Conservation (phyloP, 2,113 vertebrate genomes). For the Lampris incognitus region DNA sequence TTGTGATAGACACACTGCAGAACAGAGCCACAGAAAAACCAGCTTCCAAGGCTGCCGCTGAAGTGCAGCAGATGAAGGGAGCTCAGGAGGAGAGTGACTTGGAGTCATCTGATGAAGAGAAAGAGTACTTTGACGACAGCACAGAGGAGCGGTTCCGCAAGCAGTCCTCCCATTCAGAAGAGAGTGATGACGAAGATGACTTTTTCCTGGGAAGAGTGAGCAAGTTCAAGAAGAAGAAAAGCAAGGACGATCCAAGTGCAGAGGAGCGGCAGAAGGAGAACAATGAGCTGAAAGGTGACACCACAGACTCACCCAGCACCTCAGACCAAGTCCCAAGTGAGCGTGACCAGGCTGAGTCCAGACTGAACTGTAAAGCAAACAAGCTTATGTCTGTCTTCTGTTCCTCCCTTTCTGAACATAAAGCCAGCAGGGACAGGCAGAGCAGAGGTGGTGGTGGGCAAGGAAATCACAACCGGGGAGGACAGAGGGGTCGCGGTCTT, state of each 20-base stretch:
- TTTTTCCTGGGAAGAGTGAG: slow-evolving; percentile 95
- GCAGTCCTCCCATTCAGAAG: slow-evolving; percentile 89
- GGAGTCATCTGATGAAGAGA: slow-evolving; percentile 78
- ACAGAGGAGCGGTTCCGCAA: slow-evolving; percentile 96
- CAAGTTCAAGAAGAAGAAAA: slow-evolving; percentile 85
- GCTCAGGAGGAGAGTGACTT: slow-evolving; percentile 70
- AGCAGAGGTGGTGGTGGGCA: slow-evolving; percentile 32
- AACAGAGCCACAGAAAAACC: slow-evolving; percentile 29
- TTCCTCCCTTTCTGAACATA: slow-evolving; percentile 79
- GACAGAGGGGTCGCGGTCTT: not conserved
- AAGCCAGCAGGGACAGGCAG: slow-evolving; percentile 16
- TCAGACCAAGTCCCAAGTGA: slow-evolving; percentile 39
- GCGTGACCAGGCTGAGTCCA: slow-evolving; percentile 61
- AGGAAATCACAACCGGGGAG: slow-evolving; percentile 8
- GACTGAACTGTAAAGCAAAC: slow-evolving; percentile 58
- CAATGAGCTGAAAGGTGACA: not conserved
- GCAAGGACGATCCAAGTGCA: slow-evolving; percentile 11
- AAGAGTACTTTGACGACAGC: slow-evolving; percentile 93
- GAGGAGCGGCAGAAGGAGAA: slow-evolving; percentile 35
- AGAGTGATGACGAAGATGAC: slow-evolving; percentile 84
- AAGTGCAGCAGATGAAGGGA: not conserved
- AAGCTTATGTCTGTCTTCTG: slow-evolving; percentile 89
- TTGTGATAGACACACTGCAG: slow-evolving; percentile 23
- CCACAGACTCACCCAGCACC: not conserved
- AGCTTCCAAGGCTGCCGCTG: not conserved